phyloP scores from a whole-genome alignment of 1,140 invertebrate genomes.

The Hesperophylax magnus region DNA sequence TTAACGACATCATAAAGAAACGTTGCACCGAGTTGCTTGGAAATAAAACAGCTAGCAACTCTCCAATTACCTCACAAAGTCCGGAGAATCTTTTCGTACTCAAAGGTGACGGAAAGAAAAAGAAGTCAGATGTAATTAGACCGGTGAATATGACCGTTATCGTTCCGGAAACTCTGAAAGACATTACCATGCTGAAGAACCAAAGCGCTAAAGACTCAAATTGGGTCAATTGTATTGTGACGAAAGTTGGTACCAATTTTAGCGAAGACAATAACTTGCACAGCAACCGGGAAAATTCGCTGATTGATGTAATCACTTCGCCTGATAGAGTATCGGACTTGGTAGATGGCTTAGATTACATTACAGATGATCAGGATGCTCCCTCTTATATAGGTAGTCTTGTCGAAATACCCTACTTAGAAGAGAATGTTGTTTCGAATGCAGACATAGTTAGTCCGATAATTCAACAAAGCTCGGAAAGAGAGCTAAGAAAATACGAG shows the following conservation, averaged over 20 bases:
- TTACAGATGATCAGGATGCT: constrained; percentile 1
- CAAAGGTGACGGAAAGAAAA: constrained; percentile 12
- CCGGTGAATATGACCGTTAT: constrained; percentile 19
- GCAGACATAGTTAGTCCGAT: not conserved
- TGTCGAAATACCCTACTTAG: constrained; percentile 2
- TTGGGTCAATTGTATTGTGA: constrained; percentile 16
- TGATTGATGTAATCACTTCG: not conserved
- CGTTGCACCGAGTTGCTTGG: no score
- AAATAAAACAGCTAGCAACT: not conserved
- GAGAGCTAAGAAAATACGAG: no score
- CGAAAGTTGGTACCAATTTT: not conserved
- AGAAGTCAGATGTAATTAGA: not conserved
- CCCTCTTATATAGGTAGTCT: not conserved
- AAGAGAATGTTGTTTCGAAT: not conserved
- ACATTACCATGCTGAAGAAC: not conserved
- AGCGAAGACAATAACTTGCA: not conserved
- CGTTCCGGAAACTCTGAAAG: constrained; percentile 13
- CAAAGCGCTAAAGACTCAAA: not conserved
- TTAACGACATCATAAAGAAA: no score
- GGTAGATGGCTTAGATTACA: not conserved
- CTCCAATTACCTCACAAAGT: not conserved
- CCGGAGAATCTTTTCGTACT: not conserved
- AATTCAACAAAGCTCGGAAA: no score
- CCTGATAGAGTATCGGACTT: not conserved
- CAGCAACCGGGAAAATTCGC: not conserved